Base-by-base conservation (phyloP, 2,888 invertebrate genomes). In the Heliconius ismenius region DNA sequence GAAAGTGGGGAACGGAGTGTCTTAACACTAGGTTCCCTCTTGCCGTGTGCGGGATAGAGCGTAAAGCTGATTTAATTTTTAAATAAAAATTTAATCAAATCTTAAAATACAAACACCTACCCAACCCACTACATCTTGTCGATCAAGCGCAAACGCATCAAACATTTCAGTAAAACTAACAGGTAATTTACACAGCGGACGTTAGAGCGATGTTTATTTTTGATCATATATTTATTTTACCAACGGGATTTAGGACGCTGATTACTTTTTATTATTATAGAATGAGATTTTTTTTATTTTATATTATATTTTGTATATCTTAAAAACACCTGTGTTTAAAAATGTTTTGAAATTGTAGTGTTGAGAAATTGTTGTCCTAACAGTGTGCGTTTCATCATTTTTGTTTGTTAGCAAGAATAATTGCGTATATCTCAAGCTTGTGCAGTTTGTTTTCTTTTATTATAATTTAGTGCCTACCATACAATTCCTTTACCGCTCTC, bases 141-240 rank as follows among this genome's bases (percentile, higher is more conserved):
- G 90, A 91, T 90, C 90, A 88, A 87, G 88, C 90, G 89, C 88
- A 89, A 90, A 90, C 88, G 90, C 91, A 91, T 89, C 89, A 90
- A 91, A 89, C 89, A 88, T 92, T 91, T 91, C 91, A 90, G 90
- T 91, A 88, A 88, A 90, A 89, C 90, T 90, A 89, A 91, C 92
- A 92, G 92, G 92, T 92, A 92, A 92, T 91, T 90, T 88, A 89
- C 89, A 86, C 86, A 76, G 26, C 79, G 88, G 85, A 84, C 84
- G 86, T 83, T 84, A 84, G 81, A 83, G 78, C 78, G 75, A 82
- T 89, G 89, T 92, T 92, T 92, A 88, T 91, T 90, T 92, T 89
- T 82, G 88, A 88, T 86, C 85, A 86, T 88, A 86, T 91, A 90
- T 92, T 92, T 92, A 88, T 92, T 91, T 91, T 89, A 84, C 84